Evolutionary conservation across 2,888 invertebrate genomes (phyloP), one percentile per base, ranked within the genome.

Genomic region (Crepidodera aurea): DNA sequence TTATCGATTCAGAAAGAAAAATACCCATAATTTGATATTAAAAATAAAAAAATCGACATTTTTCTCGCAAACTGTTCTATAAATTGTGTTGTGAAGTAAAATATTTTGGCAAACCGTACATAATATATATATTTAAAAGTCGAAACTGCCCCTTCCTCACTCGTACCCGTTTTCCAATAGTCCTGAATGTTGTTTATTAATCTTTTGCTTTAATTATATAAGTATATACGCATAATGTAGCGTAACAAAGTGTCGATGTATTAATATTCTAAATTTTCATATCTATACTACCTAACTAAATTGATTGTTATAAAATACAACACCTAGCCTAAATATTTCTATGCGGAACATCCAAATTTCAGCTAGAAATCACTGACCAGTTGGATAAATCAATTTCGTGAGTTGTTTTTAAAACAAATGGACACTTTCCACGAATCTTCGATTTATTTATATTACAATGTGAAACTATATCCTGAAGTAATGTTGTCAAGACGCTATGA

Each of bases 221-320:
- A 25, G 6, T 25, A 25, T 25, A 25, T 25, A 25, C 25, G 3
- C 3, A 25, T 42, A 16, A 10, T 16, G 15, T 42, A 22, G 44
- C 44, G 5, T 16, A 42, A 42, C 42, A 19, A 18, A 8, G 13
- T 42, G 5, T 7, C 19, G 51, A 51, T 46, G 32, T 53, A 22
- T 63, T 54, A 32, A 37, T 51, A 54, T 54, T 19, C 42, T 42
- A 34, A 56, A 56, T 56, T 66, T 64, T 66, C 64, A 66, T 66
- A 66, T 51, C 61, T 66, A 63, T 27, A 37, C 63, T 66, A 66
- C 58, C 66, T 66, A 66, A 62, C 62, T 66, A 62, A 48, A 58
- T 29, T 48, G 56, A 60, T 65, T 59, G 59, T 65, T 54, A 57
- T 53, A 61, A 51, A 48, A 54, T 46, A 32, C 54, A 55, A 51